Conservation (phyloP, 1,140 invertebrate genomes). For the Leptinotarsa texana region DNA sequence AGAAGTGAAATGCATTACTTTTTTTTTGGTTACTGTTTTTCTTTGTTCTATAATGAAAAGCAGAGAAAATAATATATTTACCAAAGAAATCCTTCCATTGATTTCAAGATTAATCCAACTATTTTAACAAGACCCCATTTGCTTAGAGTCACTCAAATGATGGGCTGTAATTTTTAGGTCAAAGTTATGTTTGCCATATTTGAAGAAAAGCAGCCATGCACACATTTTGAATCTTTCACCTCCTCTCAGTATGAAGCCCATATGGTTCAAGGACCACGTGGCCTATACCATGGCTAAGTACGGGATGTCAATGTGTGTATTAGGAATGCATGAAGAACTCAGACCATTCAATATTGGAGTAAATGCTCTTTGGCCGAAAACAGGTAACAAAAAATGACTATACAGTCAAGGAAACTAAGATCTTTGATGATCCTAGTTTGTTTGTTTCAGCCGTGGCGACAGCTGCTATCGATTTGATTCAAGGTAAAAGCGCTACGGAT, state of each 20-base stretch:
- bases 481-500: constrained; percentile 64
- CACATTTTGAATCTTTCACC: constrained; percentile 97
- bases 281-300: constrained; percentile 99
- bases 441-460: constrained; percentile 80
- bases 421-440: neutral
- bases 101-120: too few species aligned
- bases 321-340: constrained; percentile 96
- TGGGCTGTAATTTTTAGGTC: constrained; percentile 65
- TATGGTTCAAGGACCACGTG: constrained; percentile 93
- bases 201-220: constrained; percentile 87
- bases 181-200: constrained; percentile 87
- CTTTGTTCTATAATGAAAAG: too few species aligned
- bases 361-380: constrained; percentile 96
- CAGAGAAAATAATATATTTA: too few species aligned
- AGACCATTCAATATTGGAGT: constrained; percentile 83
- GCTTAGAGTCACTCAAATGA: too few species aligned
- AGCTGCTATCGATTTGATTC: constrained; percentile 95
- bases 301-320: constrained; percentile 98
- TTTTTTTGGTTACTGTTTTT: too few species aligned
- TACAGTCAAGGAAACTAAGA: neutral
- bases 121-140: too few species aligned
- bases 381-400: constrained; percentile 65
- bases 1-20: too few species aligned
- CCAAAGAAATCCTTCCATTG: too few species aligned
- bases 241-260: constrained; percentile 85